phyloP scores from a whole-genome alignment of 2,888 invertebrate genomes.

The Cheilosia impressa region DNA sequence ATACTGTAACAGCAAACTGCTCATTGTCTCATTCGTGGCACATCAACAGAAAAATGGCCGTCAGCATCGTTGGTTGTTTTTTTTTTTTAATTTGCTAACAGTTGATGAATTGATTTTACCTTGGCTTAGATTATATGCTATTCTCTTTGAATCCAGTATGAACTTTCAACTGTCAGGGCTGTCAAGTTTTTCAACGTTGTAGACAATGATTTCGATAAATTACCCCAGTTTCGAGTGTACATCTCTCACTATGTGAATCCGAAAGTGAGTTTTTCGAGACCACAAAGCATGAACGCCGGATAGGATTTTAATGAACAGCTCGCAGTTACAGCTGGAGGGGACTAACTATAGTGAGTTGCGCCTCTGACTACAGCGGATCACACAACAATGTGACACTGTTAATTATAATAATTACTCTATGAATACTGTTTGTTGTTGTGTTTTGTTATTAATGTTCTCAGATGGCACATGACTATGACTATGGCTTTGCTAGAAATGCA shows the following conservation, averaged over 20 bases:
- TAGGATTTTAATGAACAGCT: conserved; percentile 36
- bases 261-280: conserved; percentile 41
- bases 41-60: conserved; percentile 51
- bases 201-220: conserved; percentile 17
- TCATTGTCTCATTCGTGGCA: conserved; percentile 40
- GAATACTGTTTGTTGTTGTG: conserved; percentile 39
- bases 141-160: conserved; percentile 54
- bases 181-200: conserved; percentile 38
- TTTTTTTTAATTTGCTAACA: conserved; percentile 49
- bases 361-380: neutral
- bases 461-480: conserved; percentile 55
- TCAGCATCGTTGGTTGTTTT: conserved; percentile 17
- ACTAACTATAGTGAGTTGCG: neutral
- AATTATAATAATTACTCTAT: conserved; percentile 67
- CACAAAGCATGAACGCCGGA: conserved; percentile 27
- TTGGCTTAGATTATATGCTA: conserved; percentile 67
- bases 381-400: conserved; percentile 36
- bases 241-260: conserved; percentile 27
- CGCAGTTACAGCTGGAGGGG: neutral
- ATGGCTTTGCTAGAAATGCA: conserved; percentile 55
- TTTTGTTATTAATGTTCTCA: conserved; percentile 25
- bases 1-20: conserved; percentile 8
- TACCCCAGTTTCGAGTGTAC: conserved; percentile 25
- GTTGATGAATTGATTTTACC: conserved; percentile 72
- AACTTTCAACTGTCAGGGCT: conserved; percentile 73